Evolutionary conservation across 2,113 vertebrate genomes (phyloP).

Genomic region (Corythornis vintsioides): DNA sequence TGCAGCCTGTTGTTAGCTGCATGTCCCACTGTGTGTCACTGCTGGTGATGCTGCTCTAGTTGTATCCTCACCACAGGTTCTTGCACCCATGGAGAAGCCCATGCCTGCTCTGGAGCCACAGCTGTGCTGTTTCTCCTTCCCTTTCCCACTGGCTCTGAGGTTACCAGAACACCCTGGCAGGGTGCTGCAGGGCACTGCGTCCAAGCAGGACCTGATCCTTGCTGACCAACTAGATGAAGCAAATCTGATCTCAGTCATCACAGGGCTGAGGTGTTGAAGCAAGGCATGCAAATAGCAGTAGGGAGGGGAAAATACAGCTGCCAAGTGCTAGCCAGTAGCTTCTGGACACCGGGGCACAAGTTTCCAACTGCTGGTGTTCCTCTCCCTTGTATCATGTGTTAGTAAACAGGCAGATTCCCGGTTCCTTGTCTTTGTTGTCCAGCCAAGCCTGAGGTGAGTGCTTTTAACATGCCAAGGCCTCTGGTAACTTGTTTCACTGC

Average conservation of each 20-base stretch:
- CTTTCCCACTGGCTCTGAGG: neutral
- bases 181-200: rapidly evolving
- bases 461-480: neutral
- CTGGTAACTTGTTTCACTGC: neutral
- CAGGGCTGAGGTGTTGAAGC: neutral
- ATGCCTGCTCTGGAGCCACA: rapidly evolving
- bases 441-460: neutral
- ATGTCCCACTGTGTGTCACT: neutral
- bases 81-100: rapidly evolving
- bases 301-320: neutral
- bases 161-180: neutral
- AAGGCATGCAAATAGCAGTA: neutral
- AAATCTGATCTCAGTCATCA: neutral
- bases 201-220: neutral
- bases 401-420: neutral
- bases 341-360: neutral
- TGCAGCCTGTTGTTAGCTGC: neutral
- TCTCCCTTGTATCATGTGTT: neutral
- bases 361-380: neutral
- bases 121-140: neutral
- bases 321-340: neutral
- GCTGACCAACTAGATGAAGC: neutral
- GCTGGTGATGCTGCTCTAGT: neutral
- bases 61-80: neutral
- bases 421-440: neutral